phyloP scores from a whole-genome alignment of 2,888 invertebrate genomes.

The Euphydryas editha region DNA sequence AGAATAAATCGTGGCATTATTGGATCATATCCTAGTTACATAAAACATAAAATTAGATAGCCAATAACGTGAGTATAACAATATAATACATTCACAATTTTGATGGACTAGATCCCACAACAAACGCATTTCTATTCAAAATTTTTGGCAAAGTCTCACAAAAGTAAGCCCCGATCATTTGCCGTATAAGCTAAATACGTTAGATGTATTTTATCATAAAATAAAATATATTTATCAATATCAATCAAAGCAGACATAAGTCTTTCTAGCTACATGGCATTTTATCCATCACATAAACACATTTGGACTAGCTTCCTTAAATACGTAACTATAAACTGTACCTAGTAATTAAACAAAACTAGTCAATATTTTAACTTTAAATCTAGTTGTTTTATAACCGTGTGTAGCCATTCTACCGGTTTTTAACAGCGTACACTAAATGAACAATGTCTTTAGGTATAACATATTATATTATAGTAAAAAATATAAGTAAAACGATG shows the following conservation, averaged over 20 bases:
- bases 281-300: conserved; percentile 78
- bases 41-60: conserved; percentile 58
- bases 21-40: conserved; percentile 59
- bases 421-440: conserved; percentile 39
- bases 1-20: conserved; percentile 66
- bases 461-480: conserved; percentile 31
- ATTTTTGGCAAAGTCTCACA: conserved; percentile 63
- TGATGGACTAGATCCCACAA: conserved; percentile 82
- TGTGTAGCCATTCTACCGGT: conserved; percentile 36
- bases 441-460: conserved; percentile 42
- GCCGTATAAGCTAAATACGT: conserved; percentile 54
- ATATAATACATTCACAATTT: conserved; percentile 72
- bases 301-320: conserved; percentile 83
- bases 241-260: conserved; percentile 49
- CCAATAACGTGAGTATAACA: conserved; percentile 62
- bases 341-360: conserved; percentile 81
- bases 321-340: conserved; percentile 71
- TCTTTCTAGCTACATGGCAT: conserved; percentile 75
- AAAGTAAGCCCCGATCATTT: conserved; percentile 48
- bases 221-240: conserved; percentile 44
- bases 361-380: conserved; percentile 69
- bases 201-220: conserved; percentile 43
- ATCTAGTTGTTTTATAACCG: conserved; percentile 56
- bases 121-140: conserved; percentile 60
- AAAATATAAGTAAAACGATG: conserved; percentile 41